Evolutionary conservation across 2,888 invertebrate genomes (phyloP).

Genomic region (Drosophila imparisetae): DNA sequence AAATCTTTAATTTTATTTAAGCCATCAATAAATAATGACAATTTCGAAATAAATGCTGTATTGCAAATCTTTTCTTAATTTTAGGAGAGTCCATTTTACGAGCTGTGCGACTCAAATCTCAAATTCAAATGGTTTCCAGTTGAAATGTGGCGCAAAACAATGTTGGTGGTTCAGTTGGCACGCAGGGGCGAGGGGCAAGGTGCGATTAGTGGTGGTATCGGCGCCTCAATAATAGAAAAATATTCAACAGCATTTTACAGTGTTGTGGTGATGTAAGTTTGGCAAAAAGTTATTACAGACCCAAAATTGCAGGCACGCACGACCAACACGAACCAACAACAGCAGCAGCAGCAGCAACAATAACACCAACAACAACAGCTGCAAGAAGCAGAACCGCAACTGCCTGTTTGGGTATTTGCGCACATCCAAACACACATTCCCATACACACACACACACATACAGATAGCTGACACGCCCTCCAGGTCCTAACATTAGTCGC

Average conservation of each 20-base stretch:
- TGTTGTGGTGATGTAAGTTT: slow-evolving; percentile 74
- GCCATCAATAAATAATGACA: neutral
- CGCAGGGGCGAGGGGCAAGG: neutral
- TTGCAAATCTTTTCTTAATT: neutral
- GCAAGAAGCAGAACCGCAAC: slow-evolving; percentile 7
- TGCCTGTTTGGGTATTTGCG: slow-evolving; percentile 25
- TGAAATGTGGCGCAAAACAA: slow-evolving; percentile 18
- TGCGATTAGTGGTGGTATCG: slow-evolving; percentile 1
- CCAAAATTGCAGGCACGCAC: slow-evolving; percentile 60
- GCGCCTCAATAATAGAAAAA: slow-evolving; percentile 71
- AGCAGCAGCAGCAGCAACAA: neutral
- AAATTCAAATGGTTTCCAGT: slow-evolving; percentile 32
- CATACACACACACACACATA: slow-evolving; percentile 24
- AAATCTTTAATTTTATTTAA: neutral
- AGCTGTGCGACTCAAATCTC: slow-evolving; percentile 22
- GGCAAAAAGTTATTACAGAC: slow-evolving; percentile 55
- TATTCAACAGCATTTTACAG: slow-evolving; percentile 76
- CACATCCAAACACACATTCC: slow-evolving; percentile 25
- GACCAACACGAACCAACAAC: slow-evolving; percentile 25
- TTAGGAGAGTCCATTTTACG: neutral
- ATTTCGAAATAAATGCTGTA: slow-evolving; percentile 5
- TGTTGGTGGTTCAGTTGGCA: neutral
- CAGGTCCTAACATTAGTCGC: slow-evolving; percentile 44
- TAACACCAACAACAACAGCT: neutral
- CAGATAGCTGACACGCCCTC: slow-evolving; percentile 27